Evolutionary conservation across 2,888 invertebrate species (phyloP), one percentile per base, ranked within the genome.

Genomic region (Hermaeophaga mercurialis): DNA sequence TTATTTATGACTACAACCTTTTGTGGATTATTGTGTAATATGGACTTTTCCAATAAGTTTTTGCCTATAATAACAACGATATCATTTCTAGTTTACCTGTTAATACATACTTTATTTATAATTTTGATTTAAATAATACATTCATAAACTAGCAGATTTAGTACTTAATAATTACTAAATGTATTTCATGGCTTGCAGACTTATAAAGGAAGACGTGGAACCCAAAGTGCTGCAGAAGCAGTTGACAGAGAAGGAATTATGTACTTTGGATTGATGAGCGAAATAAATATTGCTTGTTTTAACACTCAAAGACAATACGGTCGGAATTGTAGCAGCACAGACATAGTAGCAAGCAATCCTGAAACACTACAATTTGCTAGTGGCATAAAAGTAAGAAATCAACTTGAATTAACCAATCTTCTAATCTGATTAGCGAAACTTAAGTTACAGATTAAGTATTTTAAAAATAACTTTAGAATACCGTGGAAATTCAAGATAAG

Each of bases 201-300:
- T 67, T 82, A 45, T 80, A 85, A 59, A 77, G 81, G 31, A 74
- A 77, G 62, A 50, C 82, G 90, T 33, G 71, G 80, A 0, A 84
- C 85, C 0, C 92, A 92, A 72, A 81, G 87, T 11, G 89, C 86
- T 2, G 85, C 88, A 0, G 80, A 90, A 72, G 89, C 85, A 0
- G 87, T 90, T 69, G 88, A 90, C 66, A 80, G 80, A 24, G 79
- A 85, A 43, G 90, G 90, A 0, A 80, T 89, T 54, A 76, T 90
- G 61, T 90, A 83, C 71, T 90, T 87, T 70, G 90, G 89, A 0
- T 71, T 86, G 2, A 80, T 88, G 77, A 80, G 84, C 0, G 86
- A 88, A 0, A 82, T 87, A 3, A 82, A 87, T 18, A 80, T 92
- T 18, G 84, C 82, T 68, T 90, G 88, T 65, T 91, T 91, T 89